phyloP scores from a whole-genome alignment of 2,888 invertebrate genomes.

The Hipparchia sbordonii region DNA sequence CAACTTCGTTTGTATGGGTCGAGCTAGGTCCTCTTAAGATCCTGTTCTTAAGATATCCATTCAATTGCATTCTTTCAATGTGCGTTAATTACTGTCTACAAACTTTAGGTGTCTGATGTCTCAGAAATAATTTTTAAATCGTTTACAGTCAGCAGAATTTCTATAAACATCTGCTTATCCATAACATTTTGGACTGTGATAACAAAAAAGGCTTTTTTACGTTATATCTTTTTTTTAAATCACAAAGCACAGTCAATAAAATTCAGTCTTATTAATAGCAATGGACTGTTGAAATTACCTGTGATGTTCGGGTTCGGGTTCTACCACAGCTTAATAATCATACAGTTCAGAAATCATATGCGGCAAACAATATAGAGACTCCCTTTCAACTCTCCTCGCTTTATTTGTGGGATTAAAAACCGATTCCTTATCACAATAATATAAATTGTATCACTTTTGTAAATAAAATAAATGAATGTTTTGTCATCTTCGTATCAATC shows the following conservation, averaged over 20 bases:
- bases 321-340: background rate
- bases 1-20: too few species aligned
- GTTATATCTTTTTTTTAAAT: slow-evolving; percentile 25
- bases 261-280: slow-evolving; percentile 35
- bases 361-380: background rate
- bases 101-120: too few species aligned
- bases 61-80: too few species aligned
- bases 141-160: background rate
- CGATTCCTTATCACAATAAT: too few species aligned
- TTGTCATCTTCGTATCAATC: too few species aligned
- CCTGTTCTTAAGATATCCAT: too few species aligned
- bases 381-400: background rate
- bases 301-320: slow-evolving; percentile 7
- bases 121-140: background rate
- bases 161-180: slow-evolving; percentile 33
- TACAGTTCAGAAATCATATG: slow-evolving; percentile 6
- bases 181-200: slow-evolving; percentile 44
- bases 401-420: background rate
- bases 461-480: too few species aligned
- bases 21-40: too few species aligned
- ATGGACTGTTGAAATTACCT: slow-evolving; percentile 25
- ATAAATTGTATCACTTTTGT: too few species aligned
- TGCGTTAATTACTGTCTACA: too few species aligned
- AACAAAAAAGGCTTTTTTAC: slow-evolving; percentile 26
- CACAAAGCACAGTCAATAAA: slow-evolving; percentile 28